Conservation (phyloP, 2,113 vertebrate species). For the Rousettus leschenaultii region DNA sequence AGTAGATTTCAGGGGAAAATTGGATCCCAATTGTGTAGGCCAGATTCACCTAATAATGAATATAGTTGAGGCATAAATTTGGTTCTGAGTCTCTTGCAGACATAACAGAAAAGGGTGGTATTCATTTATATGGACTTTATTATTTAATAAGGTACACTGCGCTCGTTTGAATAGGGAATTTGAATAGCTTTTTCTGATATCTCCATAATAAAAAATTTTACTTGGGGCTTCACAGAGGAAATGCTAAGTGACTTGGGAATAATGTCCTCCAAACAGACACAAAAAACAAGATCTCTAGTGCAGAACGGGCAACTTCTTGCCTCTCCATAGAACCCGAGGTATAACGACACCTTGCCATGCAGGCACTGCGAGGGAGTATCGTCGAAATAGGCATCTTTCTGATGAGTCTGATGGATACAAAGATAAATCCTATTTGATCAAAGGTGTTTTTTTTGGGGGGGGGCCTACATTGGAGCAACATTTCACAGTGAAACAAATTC, state of each 20-base stretch:
- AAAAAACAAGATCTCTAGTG: neutral
- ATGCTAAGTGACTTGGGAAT: neutral
- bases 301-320: neutral
- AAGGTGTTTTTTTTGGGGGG: neutral
- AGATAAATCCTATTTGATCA: neutral
- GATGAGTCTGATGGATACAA: neutral
- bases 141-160: neutral
- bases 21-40: neutral
- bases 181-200: neutral
- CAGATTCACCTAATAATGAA: neutral
- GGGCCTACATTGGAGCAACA: neutral
- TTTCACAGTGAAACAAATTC: neutral
- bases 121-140: neutral
- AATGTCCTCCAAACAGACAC: neutral
- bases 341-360: too few species aligned
- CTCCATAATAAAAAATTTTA: neutral
- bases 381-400: neutral
- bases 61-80: neutral
- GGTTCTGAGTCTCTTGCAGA: neutral
- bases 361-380: too few species aligned
- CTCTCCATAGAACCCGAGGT: neutral
- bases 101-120: neutral
- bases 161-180: neutral
- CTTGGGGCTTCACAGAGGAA: neutral
- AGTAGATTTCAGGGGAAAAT: neutral